These are phyloP conservation scores for Synodontis membranacea DNA, from an alignment of 2,113 vertebrate genomes.

Conservation along the genomic window DNA sequence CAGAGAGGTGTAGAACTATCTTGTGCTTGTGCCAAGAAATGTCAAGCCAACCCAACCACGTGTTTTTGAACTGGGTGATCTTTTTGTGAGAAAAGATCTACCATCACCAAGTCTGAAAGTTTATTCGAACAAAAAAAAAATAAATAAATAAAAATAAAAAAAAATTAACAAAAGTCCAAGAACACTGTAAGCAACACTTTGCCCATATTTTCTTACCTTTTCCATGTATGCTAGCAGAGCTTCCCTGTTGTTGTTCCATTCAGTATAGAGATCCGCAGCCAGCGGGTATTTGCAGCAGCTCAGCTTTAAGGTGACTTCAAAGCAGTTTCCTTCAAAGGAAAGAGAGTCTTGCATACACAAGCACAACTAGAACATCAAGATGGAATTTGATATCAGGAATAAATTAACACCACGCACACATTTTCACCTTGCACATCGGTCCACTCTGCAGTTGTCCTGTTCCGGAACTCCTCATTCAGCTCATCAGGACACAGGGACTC, in stretches of 20 bases:
- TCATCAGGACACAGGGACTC: conserved; percentile 78
- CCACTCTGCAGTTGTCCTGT: conserved; percentile 88
- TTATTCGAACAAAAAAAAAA: background rate
- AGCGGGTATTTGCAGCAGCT: conserved; percentile 93
- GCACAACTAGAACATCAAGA: background rate
- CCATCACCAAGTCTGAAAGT: background rate
- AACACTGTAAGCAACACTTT: background rate
- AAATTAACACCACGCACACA: background rate
- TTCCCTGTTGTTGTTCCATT: conserved; percentile 90
- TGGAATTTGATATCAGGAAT: background rate
- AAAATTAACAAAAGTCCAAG: background rate
- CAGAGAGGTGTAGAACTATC: background rate
- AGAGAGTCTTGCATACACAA: conserved; percentile 92
- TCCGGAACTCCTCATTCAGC: conserved; percentile 75
- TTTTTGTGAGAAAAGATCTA: background rate
- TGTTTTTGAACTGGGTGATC: background rate
- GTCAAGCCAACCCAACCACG: background rate
- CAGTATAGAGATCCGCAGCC: conserved; percentile 76
- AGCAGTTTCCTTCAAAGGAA: conserved; percentile 88
- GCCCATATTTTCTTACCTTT: conserved; percentile 66
- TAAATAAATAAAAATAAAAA: background rate
- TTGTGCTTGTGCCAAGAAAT: background rate
- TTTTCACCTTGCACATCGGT: conserved; percentile 86
- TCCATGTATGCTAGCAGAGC: conserved; percentile 89
- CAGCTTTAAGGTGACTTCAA: conserved; percentile 91